Base-by-base conservation (phyloP, 2,113 vertebrate genomes). In the Gopherus flavomarginatus region DNA sequence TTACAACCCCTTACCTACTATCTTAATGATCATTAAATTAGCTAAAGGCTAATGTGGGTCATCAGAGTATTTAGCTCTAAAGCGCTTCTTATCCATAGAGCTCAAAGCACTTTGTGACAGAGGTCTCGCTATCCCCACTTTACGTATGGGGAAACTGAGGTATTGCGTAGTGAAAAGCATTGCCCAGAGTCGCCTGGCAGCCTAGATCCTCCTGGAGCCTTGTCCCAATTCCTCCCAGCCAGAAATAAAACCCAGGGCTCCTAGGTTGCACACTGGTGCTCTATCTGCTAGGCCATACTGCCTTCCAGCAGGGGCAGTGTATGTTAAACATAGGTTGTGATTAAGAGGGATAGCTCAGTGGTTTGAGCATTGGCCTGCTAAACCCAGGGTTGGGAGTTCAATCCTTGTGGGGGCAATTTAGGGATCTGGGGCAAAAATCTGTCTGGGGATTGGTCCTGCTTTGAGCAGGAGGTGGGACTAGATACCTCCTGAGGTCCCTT, bases 1-100 rank as follows among this genome's bases (percentile, higher is more conserved):
- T 97, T 92, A 81, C 77, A 94, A 95, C 95, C 93, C 94, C 19
- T 42, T 47, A 87, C 89, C 96, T 90, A 94, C 89, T 97, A 92
- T 96, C 8, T 97, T 95, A 88, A 96, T 86, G 53, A 19, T 49
- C 0, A 0, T 96, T 89, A 96, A 94, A 86, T 79, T 78, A 87
- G 85, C 11, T 81, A 92, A 92, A 59, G n/a, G 90, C 83, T 53
- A 53, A 53, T 53, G 82, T 21, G 77, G 85, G 27, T 2, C 62
- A 49, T 31, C 2, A 11, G 1, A 0, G 2, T n/a, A 6, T 12
- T 91, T 88, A 27, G 79, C 88, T 59, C 83, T 31, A 9, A 9
- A n/a, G 14, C 2, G 7, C 62, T n/a, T n/a, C 31, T 80, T 86
- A 57, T 49, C 85, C 21, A 16, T 81, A 75, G 83, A 44, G 85